Percentiles rank a stretch among this genome's conserved stretches.
phyloP scores from a whole-genome alignment of 2,113 vertebrate species.

The Chloebia gouldiae region DNA sequence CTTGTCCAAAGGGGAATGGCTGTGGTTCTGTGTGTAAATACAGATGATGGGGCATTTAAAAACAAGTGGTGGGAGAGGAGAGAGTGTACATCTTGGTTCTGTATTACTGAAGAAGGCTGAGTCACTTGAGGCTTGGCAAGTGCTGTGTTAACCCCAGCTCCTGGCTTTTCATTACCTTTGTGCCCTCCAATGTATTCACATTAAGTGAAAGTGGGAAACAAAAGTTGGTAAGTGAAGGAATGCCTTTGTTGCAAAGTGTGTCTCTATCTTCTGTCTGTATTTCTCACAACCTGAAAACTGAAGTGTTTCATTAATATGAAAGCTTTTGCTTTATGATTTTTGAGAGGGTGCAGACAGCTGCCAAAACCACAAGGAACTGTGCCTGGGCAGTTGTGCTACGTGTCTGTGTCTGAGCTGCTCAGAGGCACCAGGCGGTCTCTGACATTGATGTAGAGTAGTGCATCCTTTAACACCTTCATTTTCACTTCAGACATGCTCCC shows the following conservation, averaged over 20 bases:
- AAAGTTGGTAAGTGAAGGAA: background rate
- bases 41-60: background rate
- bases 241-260: background rate
- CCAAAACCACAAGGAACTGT: background rate
- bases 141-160: background rate
- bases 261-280: background rate
- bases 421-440: background rate
- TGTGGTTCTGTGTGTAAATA: background rate
- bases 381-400: fast-evolving
- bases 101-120: background rate
- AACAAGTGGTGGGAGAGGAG: background rate
- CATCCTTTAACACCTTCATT: background rate
- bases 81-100: background rate
- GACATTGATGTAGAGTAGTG: background rate
- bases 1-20: background rate
- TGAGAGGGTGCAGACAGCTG: background rate
- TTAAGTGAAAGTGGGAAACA: background rate
- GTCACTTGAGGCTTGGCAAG: background rate
- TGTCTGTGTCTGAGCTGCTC: background rate
- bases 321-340: background rate
- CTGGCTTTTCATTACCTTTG: background rate
- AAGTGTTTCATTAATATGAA: background rate
- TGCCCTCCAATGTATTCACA: background rate
- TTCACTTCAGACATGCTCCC: background rate
- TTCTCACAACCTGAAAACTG: background rate